Evolutionary conservation across 2,113 vertebrate species (phyloP).

Genomic region (Urocynchramus pylzowi): DNA sequence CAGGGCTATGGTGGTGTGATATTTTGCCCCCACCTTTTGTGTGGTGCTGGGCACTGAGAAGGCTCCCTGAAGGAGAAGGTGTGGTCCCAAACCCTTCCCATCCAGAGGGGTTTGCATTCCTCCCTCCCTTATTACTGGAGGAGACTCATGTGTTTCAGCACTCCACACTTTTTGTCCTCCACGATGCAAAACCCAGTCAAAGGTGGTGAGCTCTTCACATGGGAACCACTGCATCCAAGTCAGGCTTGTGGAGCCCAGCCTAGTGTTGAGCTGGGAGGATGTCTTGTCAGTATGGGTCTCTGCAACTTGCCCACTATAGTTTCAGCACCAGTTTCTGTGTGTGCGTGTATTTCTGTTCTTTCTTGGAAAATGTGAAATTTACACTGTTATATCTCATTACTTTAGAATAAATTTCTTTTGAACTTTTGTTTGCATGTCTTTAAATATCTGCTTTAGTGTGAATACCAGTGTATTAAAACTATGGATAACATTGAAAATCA

Average conservation of each 20-base stretch:
- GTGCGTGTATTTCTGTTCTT: neutral
- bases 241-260: neutral
- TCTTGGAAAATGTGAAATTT: neutral
- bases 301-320: neutral
- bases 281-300: accelerated
- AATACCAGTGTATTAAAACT: neutral
- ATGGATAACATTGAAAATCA: neutral
- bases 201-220: neutral
- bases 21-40: neutral
- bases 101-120: neutral
- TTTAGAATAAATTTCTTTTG: neutral
- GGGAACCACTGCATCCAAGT: neutral
- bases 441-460: neutral
- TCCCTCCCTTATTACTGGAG: neutral
- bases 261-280: neutral
- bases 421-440: neutral
- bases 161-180: neutral
- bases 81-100: neutral
- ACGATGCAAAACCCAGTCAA: neutral
- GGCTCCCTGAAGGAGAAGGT: neutral
- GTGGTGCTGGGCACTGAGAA: neutral
- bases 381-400: neutral
- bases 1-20: neutral
- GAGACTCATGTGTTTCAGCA: neutral
- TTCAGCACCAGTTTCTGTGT: neutral